Base-by-base conservation (phyloP, 1,140 invertebrate species). In the Papilio machaon region DNA sequence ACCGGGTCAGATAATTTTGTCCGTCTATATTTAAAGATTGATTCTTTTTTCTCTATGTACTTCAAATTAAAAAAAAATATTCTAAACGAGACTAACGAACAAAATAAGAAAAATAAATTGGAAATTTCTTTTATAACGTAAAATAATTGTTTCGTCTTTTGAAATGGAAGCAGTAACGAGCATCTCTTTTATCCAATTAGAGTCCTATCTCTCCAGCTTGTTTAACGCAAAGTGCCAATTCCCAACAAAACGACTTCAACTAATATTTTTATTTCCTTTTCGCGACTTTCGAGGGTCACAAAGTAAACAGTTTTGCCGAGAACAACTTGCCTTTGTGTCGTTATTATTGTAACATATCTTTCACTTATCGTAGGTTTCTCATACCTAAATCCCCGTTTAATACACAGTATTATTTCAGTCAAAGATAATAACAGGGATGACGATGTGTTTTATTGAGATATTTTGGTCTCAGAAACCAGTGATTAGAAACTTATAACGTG, bases 111-210 rank as follows among this genome's bases (percentile, higher is more conserved):
- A 19, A 10, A n/a, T 64, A 64, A 64, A 64, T 23, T 64, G 23
- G 23, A 64, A 30, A 64, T 64, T 64, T 64, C 60, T 64, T 64
- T 64, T 64, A 64, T 64, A 30, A 64, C 23, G 60, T 58, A 64
- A 64, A 64, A 64, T 64, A 64, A 64, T 64, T 64, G 60, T 64
- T 64, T 64, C 23, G 19, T 35, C 13, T 15, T 70, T 70, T 30
- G 11, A 38, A 70, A 70, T 35, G 23, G 64, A 38, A 70, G 35
- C 60, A 70, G 30, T 35, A 35, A 70, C 64, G 64, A 35, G 64
- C 64, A 13, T 70, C 30, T 70, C 64, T 70, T 13, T 70, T 70
- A 70, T 70, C 64, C 64, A 70, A 70, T 70, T 70, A 70, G 64
- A 70, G 64, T 35, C 30, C 64, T 70, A 70, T 70, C 30, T 70